A percentile compares a stretch with the other conserved stretches of the same genome.
Evolutionary conservation across 2,797 vertebrate species (phyloP).

Genomic region (Paedocypris micromegethes): DNA sequence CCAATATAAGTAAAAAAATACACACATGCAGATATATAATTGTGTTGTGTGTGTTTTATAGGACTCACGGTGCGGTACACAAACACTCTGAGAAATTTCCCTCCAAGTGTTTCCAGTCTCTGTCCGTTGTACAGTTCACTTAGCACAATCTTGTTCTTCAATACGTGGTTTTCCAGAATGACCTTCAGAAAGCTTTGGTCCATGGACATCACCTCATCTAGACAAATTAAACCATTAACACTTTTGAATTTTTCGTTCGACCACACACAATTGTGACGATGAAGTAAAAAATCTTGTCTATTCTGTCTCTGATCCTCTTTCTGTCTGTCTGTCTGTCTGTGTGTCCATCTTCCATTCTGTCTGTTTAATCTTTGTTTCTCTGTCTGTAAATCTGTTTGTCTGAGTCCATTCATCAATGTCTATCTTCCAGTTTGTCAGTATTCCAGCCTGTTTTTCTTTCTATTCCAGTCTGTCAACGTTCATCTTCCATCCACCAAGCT

Average conservation of each 20-base stretch:
- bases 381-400: too few relatives aligned
- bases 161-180: constrained; percentile 88
- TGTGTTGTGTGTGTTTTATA: neutral
- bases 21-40: too few relatives aligned
- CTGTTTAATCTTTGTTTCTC: too few relatives aligned
- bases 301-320: constrained; percentile 17
- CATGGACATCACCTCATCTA: constrained; percentile 81
- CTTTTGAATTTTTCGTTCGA: too few relatives aligned
- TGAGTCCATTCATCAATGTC: too few relatives aligned
- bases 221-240: neutral
- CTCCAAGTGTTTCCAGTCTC: constrained; percentile 83
- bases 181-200: constrained; percentile 79
- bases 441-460: too few relatives aligned
- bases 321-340: neutral
- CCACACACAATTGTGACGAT: neutral
- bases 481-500: too few relatives aligned
- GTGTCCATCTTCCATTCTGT: too few relatives aligned
- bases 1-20: too few relatives aligned
- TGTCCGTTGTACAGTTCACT: constrained; percentile 90
- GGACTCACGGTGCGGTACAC: constrained; percentile 90
- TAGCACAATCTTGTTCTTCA: constrained; percentile 84
- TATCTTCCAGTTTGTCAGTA: too few relatives aligned
- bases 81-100: constrained; percentile 88
- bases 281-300: constrained; percentile 22
- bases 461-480: too few relatives aligned